Conservation (phyloP, 1,140 invertebrate species). For the Zaprionus ornatus region DNA sequence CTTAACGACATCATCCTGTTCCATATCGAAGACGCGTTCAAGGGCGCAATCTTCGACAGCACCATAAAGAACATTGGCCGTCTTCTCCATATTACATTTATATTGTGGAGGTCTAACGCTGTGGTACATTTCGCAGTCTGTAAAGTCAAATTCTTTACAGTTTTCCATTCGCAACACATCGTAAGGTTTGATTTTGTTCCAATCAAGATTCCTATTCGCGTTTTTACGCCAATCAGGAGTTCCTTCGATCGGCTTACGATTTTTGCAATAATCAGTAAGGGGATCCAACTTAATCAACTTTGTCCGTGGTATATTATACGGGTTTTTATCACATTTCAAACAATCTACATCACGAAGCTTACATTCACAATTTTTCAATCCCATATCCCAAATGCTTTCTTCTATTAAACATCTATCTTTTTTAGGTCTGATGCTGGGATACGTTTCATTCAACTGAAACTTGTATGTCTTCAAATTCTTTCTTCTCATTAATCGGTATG, state of each 20-base stretch:
- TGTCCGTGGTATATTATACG: background rate
- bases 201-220: background rate
- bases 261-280: background rate
- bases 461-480: background rate
- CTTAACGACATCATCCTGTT: slow-evolving; percentile 29
- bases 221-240: background rate
- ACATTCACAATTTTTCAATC: slow-evolving; percentile 34
- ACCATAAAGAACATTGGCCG: slow-evolving; percentile 7
- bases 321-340: background rate
- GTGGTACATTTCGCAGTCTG: slow-evolving; percentile 11
- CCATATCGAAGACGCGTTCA: slow-evolving; percentile 9
- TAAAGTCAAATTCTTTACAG: slow-evolving; percentile 10
- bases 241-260: background rate
- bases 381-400: slow-evolving; percentile 4
- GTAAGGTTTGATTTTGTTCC: slow-evolving; percentile 2
- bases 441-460: background rate
- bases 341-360: background rate
- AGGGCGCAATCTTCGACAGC: slow-evolving; percentile 30
- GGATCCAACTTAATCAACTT: too few species aligned
- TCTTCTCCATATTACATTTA: background rate
- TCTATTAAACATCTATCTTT: slow-evolving; percentile 27
- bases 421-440: slow-evolving; percentile 33
- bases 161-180: slow-evolving; percentile 26
- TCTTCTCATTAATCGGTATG: background rate
- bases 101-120: slow-evolving; percentile 15